Percentiles rank a stretch among this genome's conserved stretches.
Conservation (phyloP, 2,113 vertebrate genomes). For the Dipodomys merriami region DNA sequence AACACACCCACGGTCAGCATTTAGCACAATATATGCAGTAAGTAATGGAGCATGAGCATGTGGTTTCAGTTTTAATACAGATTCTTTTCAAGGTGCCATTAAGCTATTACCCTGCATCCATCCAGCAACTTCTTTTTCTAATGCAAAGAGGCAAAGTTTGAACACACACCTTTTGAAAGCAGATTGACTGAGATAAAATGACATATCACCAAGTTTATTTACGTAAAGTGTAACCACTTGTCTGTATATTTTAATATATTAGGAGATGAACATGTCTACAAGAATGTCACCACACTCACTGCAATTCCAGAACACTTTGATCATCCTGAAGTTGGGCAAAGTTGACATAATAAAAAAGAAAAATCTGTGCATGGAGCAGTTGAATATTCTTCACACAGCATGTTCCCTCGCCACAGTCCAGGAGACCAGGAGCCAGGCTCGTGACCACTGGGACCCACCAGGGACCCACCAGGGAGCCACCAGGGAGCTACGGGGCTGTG, state of each 20-base stretch:
- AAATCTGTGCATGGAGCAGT: neutral
- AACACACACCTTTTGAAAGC: neutral
- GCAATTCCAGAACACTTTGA: neutral
- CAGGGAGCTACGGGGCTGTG: no score
- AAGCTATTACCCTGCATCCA: no score
- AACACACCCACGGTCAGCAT: neutral
- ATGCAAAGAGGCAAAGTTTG: neutral
- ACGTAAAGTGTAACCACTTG: neutral
- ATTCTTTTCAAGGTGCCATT: neutral
- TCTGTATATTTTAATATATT: neutral
- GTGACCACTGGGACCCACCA: no score
- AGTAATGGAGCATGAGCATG: neutral
- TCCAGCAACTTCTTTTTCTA: neutral
- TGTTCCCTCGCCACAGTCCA: no score
- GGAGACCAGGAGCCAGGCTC: no score
- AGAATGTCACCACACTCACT: neutral
- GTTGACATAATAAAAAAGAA: neutral
- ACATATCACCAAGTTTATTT: neutral
- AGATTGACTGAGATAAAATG: neutral
- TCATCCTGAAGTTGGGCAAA: no score
- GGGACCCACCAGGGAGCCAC: no score
- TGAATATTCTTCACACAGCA: fast-evolving
- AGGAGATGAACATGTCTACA: neutral
- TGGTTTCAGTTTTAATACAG: neutral
- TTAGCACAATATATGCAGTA: neutral